These are phyloP conservation scores for Chrysina gloriosa DNA, from an alignment of 2,888 invertebrate species.

Conservation along the genomic window DNA sequence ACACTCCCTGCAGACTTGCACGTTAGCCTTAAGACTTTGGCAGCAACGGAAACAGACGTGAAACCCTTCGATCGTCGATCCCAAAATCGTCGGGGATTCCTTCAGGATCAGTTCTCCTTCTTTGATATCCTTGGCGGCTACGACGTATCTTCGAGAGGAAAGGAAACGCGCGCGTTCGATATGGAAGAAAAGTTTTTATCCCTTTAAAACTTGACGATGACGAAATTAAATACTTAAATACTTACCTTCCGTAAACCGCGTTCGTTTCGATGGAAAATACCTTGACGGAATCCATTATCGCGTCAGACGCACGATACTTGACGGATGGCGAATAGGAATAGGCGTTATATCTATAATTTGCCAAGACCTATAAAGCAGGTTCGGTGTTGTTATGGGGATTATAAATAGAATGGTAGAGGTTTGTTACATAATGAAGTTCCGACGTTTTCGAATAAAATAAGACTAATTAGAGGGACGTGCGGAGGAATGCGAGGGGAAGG, in stretches of 20 bases:
- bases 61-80: constrained; percentile 71
- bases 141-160: constrained; percentile 71
- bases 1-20: constrained; percentile 48
- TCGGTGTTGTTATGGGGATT: no score
- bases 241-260: constrained; percentile 22
- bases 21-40: constrained; percentile 64
- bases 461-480: no score
- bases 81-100: constrained; percentile 72
- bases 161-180: neutral
- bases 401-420: no score
- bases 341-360: no score
- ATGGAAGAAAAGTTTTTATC: neutral
- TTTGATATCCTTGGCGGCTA: constrained; percentile 70
- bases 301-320: no score
- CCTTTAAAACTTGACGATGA: no score
- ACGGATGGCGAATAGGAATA: no score
- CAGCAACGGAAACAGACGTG: constrained; percentile 80
- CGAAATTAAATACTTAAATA: neutral
- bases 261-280: constrained; percentile 25
- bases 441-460: no score
- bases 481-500: no score
- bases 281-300: no score
- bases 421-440: no score
- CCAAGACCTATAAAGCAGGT: no score
- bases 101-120: constrained; percentile 71